Percentiles rank a stretch among this genome's conserved stretches.
phyloP scores from a whole-genome alignment of 1,140 invertebrate genomes.

The Calosoma granatense region DNA sequence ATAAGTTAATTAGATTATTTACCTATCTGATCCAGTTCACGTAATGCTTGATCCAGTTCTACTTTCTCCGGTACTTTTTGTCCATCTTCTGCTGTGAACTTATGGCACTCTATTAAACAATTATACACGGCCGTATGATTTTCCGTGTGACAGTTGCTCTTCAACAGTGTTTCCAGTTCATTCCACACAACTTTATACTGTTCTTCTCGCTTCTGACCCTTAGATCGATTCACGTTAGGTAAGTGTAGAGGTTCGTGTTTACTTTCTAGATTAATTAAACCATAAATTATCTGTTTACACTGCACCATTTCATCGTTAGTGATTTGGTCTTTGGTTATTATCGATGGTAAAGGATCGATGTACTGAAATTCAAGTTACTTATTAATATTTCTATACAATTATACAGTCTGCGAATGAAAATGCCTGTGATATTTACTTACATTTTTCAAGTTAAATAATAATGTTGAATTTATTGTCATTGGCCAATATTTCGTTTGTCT shows the following conservation, averaged over 20 bases:
- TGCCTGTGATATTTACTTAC: slow-evolving; percentile 39
- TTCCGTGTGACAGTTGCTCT: slow-evolving; percentile 58
- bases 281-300: slow-evolving; percentile 79
- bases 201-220: slow-evolving; percentile 64
- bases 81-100: slow-evolving; percentile 38
- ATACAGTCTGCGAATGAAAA: slow-evolving; percentile 4
- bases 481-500: slow-evolving; percentile 87
- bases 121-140: slow-evolving; percentile 58
- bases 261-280: slow-evolving; percentile 70
- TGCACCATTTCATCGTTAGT: slow-evolving; percentile 77
- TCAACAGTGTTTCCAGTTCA: slow-evolving; percentile 77
- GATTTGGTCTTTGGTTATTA: slow-evolving; percentile 75
- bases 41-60: slow-evolving; percentile 37
- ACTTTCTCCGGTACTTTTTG: slow-evolving; percentile 47
- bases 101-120: slow-evolving; percentile 72
- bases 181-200: slow-evolving; percentile 84
- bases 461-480: slow-evolving; percentile 78
- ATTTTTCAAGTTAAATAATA: slow-evolving; percentile 78
- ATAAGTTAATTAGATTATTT: neutral
- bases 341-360: slow-evolving; percentile 65
- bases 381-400: neutral
- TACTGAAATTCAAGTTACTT: too few species aligned
- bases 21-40: slow-evolving; percentile 25
- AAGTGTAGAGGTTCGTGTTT: slow-evolving; percentile 71
- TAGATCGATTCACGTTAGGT: slow-evolving; percentile 41